phyloP scores from a whole-genome alignment of 2,113 vertebrate genomes.

The Empidonax traillii region DNA sequence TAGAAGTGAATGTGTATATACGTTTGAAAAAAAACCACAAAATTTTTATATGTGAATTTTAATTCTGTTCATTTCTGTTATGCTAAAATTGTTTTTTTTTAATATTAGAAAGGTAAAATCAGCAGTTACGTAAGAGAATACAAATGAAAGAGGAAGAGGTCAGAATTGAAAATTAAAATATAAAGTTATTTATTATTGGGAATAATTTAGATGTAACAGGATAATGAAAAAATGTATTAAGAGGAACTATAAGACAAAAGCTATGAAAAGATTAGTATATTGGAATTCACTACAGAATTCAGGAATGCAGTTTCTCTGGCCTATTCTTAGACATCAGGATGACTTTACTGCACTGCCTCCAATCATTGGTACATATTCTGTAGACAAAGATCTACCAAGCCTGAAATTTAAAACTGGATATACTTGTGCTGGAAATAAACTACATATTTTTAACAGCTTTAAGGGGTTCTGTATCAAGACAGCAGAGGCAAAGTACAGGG shows the following conservation, averaged over 20 bases:
- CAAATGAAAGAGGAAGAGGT: background rate
- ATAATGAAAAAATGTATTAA: background rate
- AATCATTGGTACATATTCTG: background rate
- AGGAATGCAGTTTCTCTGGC: background rate
- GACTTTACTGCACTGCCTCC: background rate
- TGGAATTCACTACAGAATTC: background rate
- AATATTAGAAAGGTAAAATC: background rate
- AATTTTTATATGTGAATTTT: background rate
- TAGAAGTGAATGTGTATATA: background rate
- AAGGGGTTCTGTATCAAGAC: background rate
- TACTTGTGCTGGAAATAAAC: background rate
- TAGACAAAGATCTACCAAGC: background rate
- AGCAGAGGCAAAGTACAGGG: background rate
- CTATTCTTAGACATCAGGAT: background rate
- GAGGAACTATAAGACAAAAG: background rate
- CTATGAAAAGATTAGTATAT: background rate
- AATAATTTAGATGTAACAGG: background rate
- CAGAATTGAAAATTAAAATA: background rate
- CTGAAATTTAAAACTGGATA: background rate
- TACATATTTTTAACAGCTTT: background rate
- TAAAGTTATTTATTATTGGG: background rate
- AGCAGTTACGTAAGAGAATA: background rate
- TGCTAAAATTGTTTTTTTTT: background rate
- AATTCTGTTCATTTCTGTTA: background rate
- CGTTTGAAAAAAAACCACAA: background rate